phyloP scores from a whole-genome alignment of 2,113 vertebrate species.

The Lutjanus erythropterus region DNA sequence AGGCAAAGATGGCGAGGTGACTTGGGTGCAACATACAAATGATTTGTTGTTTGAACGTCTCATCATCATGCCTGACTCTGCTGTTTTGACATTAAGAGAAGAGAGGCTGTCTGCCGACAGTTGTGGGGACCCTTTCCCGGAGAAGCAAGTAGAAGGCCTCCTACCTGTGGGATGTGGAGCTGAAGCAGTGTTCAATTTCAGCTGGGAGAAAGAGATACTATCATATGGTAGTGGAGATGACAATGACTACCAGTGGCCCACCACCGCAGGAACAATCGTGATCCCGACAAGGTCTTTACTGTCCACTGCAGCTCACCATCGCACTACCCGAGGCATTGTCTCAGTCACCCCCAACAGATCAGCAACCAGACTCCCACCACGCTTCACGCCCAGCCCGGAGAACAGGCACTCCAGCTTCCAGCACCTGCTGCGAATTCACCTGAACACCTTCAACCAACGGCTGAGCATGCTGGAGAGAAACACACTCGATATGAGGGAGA shows the following conservation, averaged over 20 bases:
- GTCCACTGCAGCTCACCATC: constrained; percentile 33
- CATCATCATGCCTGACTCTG: constrained; percentile 71
- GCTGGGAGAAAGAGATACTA: constrained; percentile 65
- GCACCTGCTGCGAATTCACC: constrained; percentile 70
- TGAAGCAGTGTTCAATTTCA: constrained; percentile 78
- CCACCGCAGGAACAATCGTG: constrained; percentile 22
- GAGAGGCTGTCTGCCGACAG: constrained; percentile 72
- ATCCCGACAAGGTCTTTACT: constrained; percentile 50
- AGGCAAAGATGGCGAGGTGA: constrained; percentile 79
- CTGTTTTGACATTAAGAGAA: constrained; percentile 82
- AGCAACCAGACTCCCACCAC: constrained; percentile 51
- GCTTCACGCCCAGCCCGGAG: constrained; percentile 72
- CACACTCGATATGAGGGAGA: constrained; percentile 81
- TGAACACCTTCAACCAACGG: constrained; percentile 81
- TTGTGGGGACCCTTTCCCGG: constrained; percentile 75
- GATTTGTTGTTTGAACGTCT: constrained; percentile 42
- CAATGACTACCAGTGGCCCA: neutral
- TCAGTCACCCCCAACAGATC: constrained; percentile 35
- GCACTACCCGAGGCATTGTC: neutral
- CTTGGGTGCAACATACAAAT: constrained; percentile 49
- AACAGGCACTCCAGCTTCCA: constrained; percentile 71
- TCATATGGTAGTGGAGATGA: constrained; percentile 63
- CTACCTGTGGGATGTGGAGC: constrained; percentile 74
- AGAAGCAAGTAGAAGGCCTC: constrained; percentile 66
- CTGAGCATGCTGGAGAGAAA: constrained; percentile 83